Base-by-base conservation (phyloP, 2,888 invertebrate species). In the Drosophila tripunctata region DNA sequence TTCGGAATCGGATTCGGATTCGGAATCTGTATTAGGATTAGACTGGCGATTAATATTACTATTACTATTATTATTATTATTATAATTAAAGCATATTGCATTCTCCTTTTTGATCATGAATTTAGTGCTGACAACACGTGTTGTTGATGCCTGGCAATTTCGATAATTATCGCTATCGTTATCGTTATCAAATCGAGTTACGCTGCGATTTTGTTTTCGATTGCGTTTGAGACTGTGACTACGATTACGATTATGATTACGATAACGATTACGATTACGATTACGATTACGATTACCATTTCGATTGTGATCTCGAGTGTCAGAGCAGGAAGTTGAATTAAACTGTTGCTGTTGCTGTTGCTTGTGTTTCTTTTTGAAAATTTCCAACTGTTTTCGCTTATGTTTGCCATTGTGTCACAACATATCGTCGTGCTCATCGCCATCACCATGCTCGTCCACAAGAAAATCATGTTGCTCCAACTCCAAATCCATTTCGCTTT, bases 381-480 rank as follows among this genome's bases (percentile, higher is more conserved):
- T 47, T 7, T 47, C 21, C 5, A 22, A 6, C 19, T 47, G 41
- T 40, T 43, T 33, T 36, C 27, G 36, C 15, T 12, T 30, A 19
- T 27, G 30, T 61, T 72, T 67, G 55, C 62, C 17, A 78, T 86
- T 80, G 71, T 88, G 89, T 89, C 89, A 89, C 89, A 89, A 89
- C 78, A 89, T 79, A 12, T 89, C 88, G 24, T 82, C 77, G 24
- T 79, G 81, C 12, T 77, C 77, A 35, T 75, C 73, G 41, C 68
- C 74, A 51, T 79, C 75, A 72, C 72, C 76, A 22, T 83, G 75
- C 21, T 87, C 78, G 36, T 69, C 91, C 3, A 69, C 86, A 7
- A 91, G 76, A 67, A 90, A 90, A 62, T 91, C 91, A 58, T 90
- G 89, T 43, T 90, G 88, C 3, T 88, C 89, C 64, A 91, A 67